A percentile compares a stretch with the other conserved stretches of the same genome.
These are phyloP conservation scores for Morone chrysops DNA, from an alignment of 2,113 vertebrate species.

Conservation along the genomic window DNA sequence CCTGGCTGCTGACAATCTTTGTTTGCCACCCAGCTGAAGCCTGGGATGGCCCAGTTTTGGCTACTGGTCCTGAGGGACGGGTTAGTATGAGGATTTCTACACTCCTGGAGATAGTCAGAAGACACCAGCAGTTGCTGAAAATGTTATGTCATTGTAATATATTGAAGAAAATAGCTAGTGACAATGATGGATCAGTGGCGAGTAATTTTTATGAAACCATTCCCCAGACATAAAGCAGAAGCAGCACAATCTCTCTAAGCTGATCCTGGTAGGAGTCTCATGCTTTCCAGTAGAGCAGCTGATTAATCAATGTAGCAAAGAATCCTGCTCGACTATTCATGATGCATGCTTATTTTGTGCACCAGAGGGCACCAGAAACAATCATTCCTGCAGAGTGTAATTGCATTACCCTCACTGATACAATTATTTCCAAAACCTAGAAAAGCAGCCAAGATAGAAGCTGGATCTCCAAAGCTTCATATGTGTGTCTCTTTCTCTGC, in stretches of 20 bases:
- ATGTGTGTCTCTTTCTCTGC: conserved; percentile 13
- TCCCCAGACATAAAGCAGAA: not conserved
- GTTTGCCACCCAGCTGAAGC: conserved; percentile 78
- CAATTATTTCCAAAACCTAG: not conserved
- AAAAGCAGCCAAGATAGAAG: conserved; percentile 11
- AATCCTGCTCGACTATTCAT: conserved; percentile 1
- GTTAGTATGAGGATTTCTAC: conserved; percentile 79
- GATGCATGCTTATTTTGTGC: not conserved
- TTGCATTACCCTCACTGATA: not conserved
- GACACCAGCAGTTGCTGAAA: conserved; percentile 64
- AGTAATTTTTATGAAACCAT: not conserved
- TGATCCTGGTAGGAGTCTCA: not conserved
- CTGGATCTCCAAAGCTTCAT: not conserved
- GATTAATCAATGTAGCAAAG: not conserved
- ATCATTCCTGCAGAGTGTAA: not conserved
- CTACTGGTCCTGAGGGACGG: conserved; percentile 74
- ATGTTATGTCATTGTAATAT: conserved; percentile 28
- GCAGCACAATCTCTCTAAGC: not conserved
- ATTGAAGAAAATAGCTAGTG: conserved; percentile 10
- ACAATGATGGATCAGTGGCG: conserved; percentile 5
- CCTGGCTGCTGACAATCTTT: conserved; percentile 71
- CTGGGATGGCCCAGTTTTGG: conserved; percentile 79
- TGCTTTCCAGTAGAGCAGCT: not conserved
- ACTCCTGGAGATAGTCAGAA: conserved; percentile 69
- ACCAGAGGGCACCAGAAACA: conserved; percentile 26